Conservation (phyloP, 1,140 invertebrate genomes). For the Bathynomus jamesi region DNA sequence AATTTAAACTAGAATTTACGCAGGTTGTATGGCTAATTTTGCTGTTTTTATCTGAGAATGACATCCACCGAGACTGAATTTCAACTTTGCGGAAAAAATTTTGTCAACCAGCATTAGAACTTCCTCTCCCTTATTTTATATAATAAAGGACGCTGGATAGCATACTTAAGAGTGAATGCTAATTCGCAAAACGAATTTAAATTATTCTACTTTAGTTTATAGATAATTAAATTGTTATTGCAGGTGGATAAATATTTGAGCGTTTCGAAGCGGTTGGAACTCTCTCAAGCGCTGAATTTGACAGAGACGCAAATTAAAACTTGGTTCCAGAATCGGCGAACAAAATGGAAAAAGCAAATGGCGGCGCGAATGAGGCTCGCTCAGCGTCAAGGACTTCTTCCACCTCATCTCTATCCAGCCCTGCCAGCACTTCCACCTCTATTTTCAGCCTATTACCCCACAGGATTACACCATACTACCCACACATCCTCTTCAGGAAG, state of each 20-base stretch:
- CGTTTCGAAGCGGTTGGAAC: constrained; percentile 86
- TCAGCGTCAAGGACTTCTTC: constrained; percentile 69
- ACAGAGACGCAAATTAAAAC: constrained; percentile 97
- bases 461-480: not conserved
- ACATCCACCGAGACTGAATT: too few species aligned
- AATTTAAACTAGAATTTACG: too few species aligned
- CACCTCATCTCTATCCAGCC: constrained; percentile 54
- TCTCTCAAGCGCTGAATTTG: constrained; percentile 75
- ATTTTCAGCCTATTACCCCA: constrained; percentile 26
- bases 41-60: too few species aligned
- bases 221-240: too few species aligned
- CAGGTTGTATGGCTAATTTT: too few species aligned
- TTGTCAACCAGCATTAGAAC: too few species aligned
- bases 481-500: not conserved
- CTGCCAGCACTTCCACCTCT: constrained; percentile 22
- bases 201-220: not conserved
- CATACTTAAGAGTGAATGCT: too few species aligned
- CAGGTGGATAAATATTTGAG: constrained; percentile 88
- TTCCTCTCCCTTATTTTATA: too few species aligned
- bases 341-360: constrained; percentile 93
- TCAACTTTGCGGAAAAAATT: too few species aligned
- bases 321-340: constrained; percentile 91
- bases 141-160: too few species aligned
- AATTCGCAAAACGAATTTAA: too few species aligned
- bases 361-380: constrained; percentile 79